phyloP scores from a whole-genome alignment of 1,140 invertebrate species.

The Dermatophagoides farinae region DNA sequence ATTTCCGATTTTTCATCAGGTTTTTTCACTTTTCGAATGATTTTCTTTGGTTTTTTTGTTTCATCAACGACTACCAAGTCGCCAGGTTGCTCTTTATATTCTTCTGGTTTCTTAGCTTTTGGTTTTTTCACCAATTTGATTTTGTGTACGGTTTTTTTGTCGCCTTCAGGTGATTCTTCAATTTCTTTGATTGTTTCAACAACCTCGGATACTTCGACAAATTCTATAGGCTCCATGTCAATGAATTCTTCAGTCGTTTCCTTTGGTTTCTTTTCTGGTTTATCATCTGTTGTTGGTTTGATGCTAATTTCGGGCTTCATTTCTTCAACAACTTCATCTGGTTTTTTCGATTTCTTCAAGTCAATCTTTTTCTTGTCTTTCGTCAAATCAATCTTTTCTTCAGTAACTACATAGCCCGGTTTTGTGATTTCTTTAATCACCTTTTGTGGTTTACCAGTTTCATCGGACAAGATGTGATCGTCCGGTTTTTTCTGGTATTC shows the following conservation, averaged over 20 bases:
- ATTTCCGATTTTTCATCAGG: background rate
- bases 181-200: constrained; percentile 25
- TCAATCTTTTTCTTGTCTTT: constrained; percentile 21
- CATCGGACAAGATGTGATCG: too few species aligned
- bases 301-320: constrained; percentile 15
- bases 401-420: too few species aligned
- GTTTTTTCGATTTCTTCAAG: background rate
- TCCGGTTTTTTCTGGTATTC: background rate
- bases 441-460: background rate
- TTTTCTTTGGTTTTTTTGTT: background rate
- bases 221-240: constrained; percentile 27
- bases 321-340: constrained; percentile 22
- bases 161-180: constrained; percentile 21
- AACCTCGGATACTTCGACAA: constrained; percentile 27
- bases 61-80: too few species aligned
- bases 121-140: too few species aligned
- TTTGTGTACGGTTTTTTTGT: too few species aligned
- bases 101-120: too few species aligned
- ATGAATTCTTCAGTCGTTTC: constrained; percentile 20
- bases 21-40: background rate
- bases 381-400: constrained; percentile 15
- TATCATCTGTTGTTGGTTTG: constrained; percentile 9
- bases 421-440: too few species aligned
- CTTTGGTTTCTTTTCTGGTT: constrained; percentile 29
- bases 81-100: too few species aligned